Percentiles rank a stretch among this genome's conserved stretches.
Conservation (phyloP, 2,113 vertebrate genomes). For the crab-eating macaque (Macaca fascicularis) region DNA sequence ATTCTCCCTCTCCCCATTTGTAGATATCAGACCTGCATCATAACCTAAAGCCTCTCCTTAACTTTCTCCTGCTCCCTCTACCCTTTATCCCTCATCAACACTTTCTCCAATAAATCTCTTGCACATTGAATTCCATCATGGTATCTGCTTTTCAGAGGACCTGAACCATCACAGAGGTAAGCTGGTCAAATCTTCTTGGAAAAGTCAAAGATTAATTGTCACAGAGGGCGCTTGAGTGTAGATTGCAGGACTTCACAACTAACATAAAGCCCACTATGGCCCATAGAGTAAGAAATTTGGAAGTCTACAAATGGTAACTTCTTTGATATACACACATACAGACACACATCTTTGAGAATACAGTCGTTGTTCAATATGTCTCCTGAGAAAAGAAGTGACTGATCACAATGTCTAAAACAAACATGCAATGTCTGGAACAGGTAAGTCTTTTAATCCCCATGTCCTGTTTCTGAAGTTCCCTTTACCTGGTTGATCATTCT, state of each 20-base stretch:
- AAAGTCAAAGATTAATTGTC: background rate
- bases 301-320: background rate
- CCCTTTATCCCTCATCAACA: rapidly evolving
- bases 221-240: too few species aligned
- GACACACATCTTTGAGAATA: background rate
- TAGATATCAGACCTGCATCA: too few species aligned
- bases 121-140: background rate
- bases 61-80: background rate
- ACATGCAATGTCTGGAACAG: background rate
- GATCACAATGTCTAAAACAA: background rate
- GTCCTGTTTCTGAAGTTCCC: rapidly evolving
- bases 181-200: background rate
- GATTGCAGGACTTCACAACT: background rate
- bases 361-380: background rate
- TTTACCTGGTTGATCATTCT: background rate
- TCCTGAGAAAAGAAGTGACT: background rate
- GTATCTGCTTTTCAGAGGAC: background rate
- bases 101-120: background rate
- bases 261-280: background rate
- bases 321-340: background rate
- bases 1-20: background rate
- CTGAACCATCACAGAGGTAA: background rate
- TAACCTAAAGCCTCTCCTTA: too few species aligned
- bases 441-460: rapidly evolving
- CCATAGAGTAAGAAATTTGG: background rate